A percentile compares a stretch with the other conserved stretches of the same genome.
Conservation (phyloP, 2,113 vertebrate species). For the Cheirogaleus medius region DNA sequence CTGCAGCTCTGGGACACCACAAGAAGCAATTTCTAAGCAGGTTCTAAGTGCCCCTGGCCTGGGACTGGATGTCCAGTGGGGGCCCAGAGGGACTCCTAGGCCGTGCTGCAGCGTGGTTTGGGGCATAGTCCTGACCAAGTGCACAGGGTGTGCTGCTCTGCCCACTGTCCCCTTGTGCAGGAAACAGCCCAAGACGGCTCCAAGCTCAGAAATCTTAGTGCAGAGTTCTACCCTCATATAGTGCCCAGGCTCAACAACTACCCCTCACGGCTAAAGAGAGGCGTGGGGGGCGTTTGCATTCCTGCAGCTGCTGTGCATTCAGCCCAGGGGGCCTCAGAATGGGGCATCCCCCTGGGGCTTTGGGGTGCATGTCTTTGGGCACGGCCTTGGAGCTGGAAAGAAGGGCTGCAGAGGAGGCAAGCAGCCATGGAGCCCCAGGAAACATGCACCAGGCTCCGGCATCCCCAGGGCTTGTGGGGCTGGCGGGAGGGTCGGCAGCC, state of each 20-base stretch:
- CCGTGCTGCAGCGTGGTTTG: fast-evolving
- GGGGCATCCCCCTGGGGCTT: no score
- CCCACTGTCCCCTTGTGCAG: fast-evolving
- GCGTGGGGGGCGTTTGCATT: fast-evolving
- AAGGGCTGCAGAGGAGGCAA: background rate
- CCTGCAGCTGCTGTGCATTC: no score
- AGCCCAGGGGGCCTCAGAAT: background rate
- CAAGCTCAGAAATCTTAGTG: background rate
- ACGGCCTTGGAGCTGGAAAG: background rate
- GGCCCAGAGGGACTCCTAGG: background rate
- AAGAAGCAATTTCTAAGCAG: background rate
- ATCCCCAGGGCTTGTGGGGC: fast-evolving
- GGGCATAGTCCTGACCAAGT: fast-evolving
- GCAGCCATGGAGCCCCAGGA: background rate
- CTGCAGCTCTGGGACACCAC: background rate
- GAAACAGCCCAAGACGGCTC: background rate
- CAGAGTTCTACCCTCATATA: fast-evolving
- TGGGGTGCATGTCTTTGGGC: background rate
- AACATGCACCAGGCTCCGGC: fast-evolving
- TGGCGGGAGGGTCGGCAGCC: background rate
- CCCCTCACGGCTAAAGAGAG: background rate
- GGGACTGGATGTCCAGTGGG: background rate
- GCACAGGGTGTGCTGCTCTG: fast-evolving
- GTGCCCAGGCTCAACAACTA: fast-evolving
- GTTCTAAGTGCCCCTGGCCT: background rate